phyloP scores from a whole-genome alignment of 2,113 vertebrate genomes.

The Rynchops niger region DNA sequence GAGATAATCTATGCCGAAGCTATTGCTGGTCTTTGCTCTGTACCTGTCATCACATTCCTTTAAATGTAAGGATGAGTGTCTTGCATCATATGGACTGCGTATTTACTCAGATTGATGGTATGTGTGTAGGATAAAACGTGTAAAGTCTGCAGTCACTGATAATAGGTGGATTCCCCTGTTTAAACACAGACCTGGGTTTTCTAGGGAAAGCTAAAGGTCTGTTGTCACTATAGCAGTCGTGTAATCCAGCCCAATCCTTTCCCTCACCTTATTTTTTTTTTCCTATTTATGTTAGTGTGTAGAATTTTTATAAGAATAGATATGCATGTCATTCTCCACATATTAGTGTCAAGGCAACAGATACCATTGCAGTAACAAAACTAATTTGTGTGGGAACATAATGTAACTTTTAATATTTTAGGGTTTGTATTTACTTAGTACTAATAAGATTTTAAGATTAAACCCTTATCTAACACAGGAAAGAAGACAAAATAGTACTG shows the following conservation, averaged over 20 bases:
- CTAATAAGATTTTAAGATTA: neutral
- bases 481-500: neutral
- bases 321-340: neutral
- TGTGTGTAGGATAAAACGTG: neutral
- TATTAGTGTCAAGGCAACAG: neutral
- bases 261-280: neutral
- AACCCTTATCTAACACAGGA: neutral
- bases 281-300: neutral
- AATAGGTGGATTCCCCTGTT: neutral
- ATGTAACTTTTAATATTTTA: neutral
- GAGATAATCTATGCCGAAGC: neutral
- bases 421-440: neutral
- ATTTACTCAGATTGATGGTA: neutral
- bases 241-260: neutral
- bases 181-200: fast-evolving
- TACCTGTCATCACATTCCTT: neutral
- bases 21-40: neutral
- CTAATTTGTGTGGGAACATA: neutral
- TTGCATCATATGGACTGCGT: neutral
- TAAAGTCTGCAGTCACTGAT: neutral
- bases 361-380: neutral
- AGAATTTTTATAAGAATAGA: neutral
- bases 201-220: neutral
- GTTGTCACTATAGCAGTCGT: fast-evolving
- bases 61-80: neutral